Conservation (phyloP, 2,113 vertebrate genomes). For the Zingel zingel region DNA sequence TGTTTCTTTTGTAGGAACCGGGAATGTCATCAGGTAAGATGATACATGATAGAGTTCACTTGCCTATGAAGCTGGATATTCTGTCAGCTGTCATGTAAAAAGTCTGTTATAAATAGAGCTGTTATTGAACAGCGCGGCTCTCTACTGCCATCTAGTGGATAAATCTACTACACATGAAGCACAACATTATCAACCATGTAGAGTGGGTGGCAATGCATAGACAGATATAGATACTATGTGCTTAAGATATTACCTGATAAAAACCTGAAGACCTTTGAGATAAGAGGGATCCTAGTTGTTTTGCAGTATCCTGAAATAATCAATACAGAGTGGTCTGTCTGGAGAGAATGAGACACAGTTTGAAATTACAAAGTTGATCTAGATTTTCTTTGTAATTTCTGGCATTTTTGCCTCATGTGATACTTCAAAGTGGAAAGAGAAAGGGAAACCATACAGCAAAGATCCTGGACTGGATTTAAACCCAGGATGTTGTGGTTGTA, state of each 20-base stretch:
- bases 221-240: not conserved
- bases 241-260: not conserved
- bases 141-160: constrained; percentile 82
- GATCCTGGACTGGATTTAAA: not conserved
- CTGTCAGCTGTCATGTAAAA: constrained; percentile 18
- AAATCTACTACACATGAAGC: not conserved
- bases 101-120: not conserved
- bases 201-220: not conserved
- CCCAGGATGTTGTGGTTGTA: constrained; percentile 21
- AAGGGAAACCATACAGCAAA: not conserved
- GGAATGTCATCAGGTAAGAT: constrained; percentile 83
- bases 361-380: not conserved
- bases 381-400: not conserved
- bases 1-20: constrained; percentile 76
- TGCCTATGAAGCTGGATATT: not conserved
- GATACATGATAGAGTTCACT: not conserved
- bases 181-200: not conserved
- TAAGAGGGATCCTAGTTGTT: not conserved
- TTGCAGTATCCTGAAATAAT: not conserved
- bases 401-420: not conserved
- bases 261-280: not conserved
- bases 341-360: not conserved
- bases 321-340: not conserved
- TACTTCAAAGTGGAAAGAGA: not conserved
- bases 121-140: constrained; percentile 25